Evolutionary conservation across 2,888 invertebrate species (phyloP), one percentile per base, ranked within the genome.

Genomic region (Tineola bisselliella): DNA sequence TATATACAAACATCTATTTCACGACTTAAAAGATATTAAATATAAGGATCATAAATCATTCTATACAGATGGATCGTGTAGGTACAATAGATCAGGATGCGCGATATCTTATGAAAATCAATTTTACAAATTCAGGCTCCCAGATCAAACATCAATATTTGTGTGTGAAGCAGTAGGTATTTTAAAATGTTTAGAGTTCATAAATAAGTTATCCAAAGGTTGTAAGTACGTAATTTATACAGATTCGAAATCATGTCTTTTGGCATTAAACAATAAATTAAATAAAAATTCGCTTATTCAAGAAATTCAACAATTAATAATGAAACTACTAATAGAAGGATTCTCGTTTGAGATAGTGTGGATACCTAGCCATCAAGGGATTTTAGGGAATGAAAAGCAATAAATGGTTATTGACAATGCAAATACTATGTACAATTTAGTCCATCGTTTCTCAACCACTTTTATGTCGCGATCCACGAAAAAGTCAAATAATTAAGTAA

Each of bases 191-290:
- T 18, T 60, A 43, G 60, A 60, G n/a, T 44, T 60, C 5, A 17
- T 11, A n/a, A 43, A 33, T 18, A 43, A 60, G 38, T n/a, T n/a
- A 25, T 33, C 59, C 4, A 59, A 33, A 33, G 15, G 10, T 13
- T 33, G 8, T 15, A 59, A 33, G 11, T 60, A 60, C 18, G 44
- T 60, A 6, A 60, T 60, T 18, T 60, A 17, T 43, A 60, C 60
- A 1, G 60, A 60, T 12, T 60, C 60, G n/a, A 60, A 60, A 60
- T 60, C 60, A 17, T 60, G 60, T 17, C 44, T 60, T 18, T 43
- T 44, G 19, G 60, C 60, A 38, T 13, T 59, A 38, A 38, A 59
- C 4, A 59, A 59, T 33, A 8, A 1, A 33, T 19, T 38, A 12
- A 59, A 59, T 38, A 38, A 17, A 38, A 15, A 59, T 8, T 38